These are phyloP conservation scores for Antheraea assamensis DNA, from an alignment of 2,888 invertebrate species.

Conservation along the genomic window DNA sequence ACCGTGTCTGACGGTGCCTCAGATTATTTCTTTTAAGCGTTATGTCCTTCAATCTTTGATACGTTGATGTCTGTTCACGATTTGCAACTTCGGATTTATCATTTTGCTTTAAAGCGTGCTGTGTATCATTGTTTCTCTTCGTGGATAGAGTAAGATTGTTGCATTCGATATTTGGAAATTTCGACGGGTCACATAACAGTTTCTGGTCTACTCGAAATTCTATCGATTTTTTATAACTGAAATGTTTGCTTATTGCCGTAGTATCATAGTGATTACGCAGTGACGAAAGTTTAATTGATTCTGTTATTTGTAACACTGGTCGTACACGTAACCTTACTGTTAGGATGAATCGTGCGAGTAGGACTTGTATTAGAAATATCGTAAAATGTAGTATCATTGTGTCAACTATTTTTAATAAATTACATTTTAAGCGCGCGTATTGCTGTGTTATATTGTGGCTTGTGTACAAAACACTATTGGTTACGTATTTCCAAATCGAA, in stretches of 20 bases:
- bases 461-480: not conserved
- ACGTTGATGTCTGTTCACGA: not conserved
- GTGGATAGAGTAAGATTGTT: not conserved
- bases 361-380: not conserved
- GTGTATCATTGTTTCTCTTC: not conserved
- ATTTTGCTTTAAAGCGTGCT: not conserved
- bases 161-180: not conserved
- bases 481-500: not conserved
- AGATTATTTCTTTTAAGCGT: not conserved
- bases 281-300: not conserved
- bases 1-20: not conserved
- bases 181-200: not conserved
- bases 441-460: not conserved
- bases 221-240: not conserved
- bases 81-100: not conserved
- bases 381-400: slow-evolving; percentile 1
- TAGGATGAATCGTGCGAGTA: not conserved
- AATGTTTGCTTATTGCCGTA: not conserved
- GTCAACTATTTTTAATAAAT: not conserved
- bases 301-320: not conserved
- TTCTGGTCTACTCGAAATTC: not conserved
- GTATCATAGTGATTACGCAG: not conserved
- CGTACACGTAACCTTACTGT: not conserved
- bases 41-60: not conserved
- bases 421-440: not conserved